phyloP scores from a whole-genome alignment of 1,140 invertebrate species.

The Megathymus violae region DNA sequence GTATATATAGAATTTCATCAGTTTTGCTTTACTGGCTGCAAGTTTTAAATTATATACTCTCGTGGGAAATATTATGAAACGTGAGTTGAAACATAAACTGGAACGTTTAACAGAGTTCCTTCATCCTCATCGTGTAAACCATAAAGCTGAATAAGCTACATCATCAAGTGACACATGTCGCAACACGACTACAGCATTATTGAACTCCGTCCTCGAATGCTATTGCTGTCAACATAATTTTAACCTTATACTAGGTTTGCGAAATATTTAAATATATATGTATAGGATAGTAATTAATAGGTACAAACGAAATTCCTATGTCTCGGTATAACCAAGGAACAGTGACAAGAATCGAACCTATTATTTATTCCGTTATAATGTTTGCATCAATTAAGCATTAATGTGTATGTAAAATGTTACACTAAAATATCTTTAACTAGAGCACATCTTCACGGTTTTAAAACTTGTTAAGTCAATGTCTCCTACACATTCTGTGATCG shows the following conservation, averaged over 20 bases:
- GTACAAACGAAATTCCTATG: too few relatives aligned
- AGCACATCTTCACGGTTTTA: too few relatives aligned
- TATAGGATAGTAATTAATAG: too few relatives aligned
- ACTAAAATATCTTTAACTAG: too few relatives aligned
- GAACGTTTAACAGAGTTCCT: slow-evolving; percentile 47
- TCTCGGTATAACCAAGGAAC: too few relatives aligned
- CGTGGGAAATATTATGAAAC: slow-evolving; percentile 75
- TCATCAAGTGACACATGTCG: background rate
- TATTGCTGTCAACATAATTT: slow-evolving; percentile 6
- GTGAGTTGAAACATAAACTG: slow-evolving; percentile 62
- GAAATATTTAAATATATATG: slow-evolving; percentile 27
- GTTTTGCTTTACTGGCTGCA: slow-evolving; percentile 11
- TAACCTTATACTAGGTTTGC: slow-evolving; percentile 6
- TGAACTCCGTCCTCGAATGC: background rate
- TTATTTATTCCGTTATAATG: too few relatives aligned
- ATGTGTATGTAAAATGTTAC: too few relatives aligned
- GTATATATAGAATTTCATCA: slow-evolving; percentile 26
- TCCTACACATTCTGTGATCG: too few relatives aligned
- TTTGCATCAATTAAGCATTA: too few relatives aligned
- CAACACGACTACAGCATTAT: background rate
- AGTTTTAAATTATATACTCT: slow-evolving; percentile 46
- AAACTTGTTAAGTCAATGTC: too few relatives aligned
- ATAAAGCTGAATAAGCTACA: background rate
- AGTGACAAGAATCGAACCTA: too few relatives aligned
- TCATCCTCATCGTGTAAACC: background rate